phyloP scores from a whole-genome alignment of 2,113 vertebrate genomes.

The Coregonus clupeaformis region DNA sequence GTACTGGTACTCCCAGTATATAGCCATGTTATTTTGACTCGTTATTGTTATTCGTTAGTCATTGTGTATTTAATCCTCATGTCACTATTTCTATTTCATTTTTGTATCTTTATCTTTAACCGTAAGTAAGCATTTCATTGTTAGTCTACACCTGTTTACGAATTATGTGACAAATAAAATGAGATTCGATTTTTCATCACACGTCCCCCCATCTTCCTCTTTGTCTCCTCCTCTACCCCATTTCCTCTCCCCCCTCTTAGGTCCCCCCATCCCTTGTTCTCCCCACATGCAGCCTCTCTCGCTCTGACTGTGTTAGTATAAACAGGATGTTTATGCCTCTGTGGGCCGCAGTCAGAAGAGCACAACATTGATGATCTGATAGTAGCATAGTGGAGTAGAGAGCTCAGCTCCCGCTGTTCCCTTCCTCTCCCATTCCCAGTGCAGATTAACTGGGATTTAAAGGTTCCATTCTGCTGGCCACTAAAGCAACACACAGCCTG shows the following conservation, averaged over 20 bases:
- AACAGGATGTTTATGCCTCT: conserved; percentile 78
- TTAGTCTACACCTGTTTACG: no score
- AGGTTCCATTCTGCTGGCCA: conserved; percentile 45
- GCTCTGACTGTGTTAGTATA: conserved; percentile 29
- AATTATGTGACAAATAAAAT: no score
- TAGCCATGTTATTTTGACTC: no score
- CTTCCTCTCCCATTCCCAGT: conserved; percentile 44
- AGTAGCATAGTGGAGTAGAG: conserved; percentile 33
- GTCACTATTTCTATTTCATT: no score
- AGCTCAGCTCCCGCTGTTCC: conserved; percentile 39
- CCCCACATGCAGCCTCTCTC: neutral
- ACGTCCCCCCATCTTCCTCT: neutral
- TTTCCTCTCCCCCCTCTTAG: neutral
- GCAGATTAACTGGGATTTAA: conserved; percentile 71
- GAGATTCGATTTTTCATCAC: neutral
- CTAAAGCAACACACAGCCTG: conserved; percentile 53
- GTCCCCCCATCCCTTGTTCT: neutral
- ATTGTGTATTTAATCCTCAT: no score
- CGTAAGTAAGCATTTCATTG: no score
- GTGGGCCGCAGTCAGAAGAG: conserved; percentile 50
- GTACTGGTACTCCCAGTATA: no score
- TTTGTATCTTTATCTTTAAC: no score
- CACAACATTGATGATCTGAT: conserved; percentile 70
- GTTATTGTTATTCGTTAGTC: no score
- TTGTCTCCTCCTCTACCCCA: neutral